Base-by-base conservation (phyloP, 2,797 vertebrate species). In the Chromobotia macracanthus region DNA sequence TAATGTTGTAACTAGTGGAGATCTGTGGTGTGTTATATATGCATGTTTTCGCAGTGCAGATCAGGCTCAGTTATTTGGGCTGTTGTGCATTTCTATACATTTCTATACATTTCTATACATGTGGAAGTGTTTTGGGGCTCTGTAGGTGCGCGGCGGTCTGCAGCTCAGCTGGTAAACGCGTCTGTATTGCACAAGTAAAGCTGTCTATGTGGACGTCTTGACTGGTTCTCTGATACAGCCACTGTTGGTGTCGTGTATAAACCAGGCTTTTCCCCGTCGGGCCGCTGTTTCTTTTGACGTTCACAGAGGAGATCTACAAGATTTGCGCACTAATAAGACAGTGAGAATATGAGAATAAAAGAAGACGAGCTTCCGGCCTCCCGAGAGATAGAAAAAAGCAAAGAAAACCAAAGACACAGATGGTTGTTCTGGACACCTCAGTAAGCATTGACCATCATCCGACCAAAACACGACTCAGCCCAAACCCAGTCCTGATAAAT, bases 311-410 rank as follows among this genome's bases (percentile, higher is more conserved):
- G 10, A 5, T 41, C 23, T 7, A 1, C 16, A 10, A 11, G 7
- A 3, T 15, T 28, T 4, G 8, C 7, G 4, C 15, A 3, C 5
- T 16, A 16, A 7, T 16, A 28, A 13, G 11, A 10, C 18, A 65
- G 28, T 66, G 0, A 25, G 23, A 25, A 15, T 2, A 44, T 15
- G 31, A 31, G 50, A 1, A 94, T 94, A 93, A 91, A 87, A 23
- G 88, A 86, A 0, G 82, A 92, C 10, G 91, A 93, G 21, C 90
- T 95, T 46, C 77, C 60, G 65, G 83, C 82, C 48, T 95, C 94
- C 83, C 90, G 92, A 81, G 87, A 91, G n/a, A 61, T 80, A 76
- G 1, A 68, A 44, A 66, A 83, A 83, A 64, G 85, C 77, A 31
- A 58, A 78, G 8, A 16, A 21, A 15, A 15, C 13, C 15, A 21